phyloP scores from a whole-genome alignment of 2,888 invertebrate genomes.

The Beris morrisii region DNA sequence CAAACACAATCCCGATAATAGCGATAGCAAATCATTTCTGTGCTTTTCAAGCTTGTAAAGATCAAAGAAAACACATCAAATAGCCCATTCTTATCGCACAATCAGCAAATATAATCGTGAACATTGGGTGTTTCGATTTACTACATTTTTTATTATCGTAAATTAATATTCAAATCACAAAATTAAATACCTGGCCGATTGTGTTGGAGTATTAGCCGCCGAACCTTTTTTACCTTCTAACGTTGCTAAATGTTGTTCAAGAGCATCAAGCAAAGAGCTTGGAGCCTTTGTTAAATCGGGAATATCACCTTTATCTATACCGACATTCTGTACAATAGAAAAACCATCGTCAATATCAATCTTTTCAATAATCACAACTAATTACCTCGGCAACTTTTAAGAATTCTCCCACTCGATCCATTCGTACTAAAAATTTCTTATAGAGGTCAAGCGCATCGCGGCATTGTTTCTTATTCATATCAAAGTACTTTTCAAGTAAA shows the following conservation, averaged over 20 bases:
- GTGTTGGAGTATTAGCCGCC: conserved; percentile 83
- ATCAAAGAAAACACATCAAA: no score
- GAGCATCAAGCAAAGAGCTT: conserved; percentile 92
- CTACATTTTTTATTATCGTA: not conserved
- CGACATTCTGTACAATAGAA: conserved; percentile 75
- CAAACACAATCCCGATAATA: no score
- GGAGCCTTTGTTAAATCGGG: conserved; percentile 98
- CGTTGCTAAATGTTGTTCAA: conserved; percentile 92
- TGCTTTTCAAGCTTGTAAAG: no score
- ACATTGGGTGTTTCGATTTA: no score
- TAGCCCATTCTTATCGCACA: no score
- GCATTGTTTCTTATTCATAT: conserved; percentile 99
- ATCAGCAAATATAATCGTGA: no score
- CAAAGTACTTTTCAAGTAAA: conserved; percentile 97
- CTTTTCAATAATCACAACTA: conserved; percentile 2
- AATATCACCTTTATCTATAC: conserved; percentile 97
- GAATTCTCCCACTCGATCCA: conserved; percentile 98
- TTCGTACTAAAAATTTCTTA: conserved; percentile 96
- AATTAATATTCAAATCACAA: conserved; percentile 6
- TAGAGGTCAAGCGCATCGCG: conserved; percentile 97
- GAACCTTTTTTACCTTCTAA: conserved; percentile 92
- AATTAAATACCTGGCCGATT: conserved; percentile 71
- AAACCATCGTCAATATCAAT: conserved; percentile 39
- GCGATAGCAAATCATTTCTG: no score
- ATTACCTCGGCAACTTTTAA: conserved; percentile 78